These are phyloP conservation scores for Aotus griseimembra DNA, from an alignment of 2,797 vertebrate genomes.

Conservation along the genomic window DNA sequence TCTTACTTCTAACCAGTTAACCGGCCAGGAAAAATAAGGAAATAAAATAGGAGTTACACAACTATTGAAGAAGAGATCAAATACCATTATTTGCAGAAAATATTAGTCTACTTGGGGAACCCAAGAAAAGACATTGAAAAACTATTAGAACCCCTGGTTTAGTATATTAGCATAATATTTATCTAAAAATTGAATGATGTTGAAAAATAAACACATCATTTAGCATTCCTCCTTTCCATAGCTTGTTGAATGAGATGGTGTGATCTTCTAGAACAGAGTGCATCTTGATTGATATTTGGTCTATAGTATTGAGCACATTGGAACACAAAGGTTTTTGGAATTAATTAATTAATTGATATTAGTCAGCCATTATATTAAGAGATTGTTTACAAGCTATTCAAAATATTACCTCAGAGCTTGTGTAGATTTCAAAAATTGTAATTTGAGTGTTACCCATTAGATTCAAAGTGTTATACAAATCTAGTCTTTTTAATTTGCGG, in stretches of 20 bases:
- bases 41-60: neutral
- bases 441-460: neutral
- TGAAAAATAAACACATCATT: neutral
- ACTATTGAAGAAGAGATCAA: neutral
- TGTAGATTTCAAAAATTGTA: neutral
- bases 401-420: neutral
- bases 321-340: neutral
- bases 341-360: neutral
- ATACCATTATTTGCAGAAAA: neutral
- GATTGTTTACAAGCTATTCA: neutral
- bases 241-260: neutral
- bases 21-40: neutral
- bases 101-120: neutral
- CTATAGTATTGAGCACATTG: fast-evolving
- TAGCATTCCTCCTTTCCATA: neutral
- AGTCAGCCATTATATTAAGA: neutral
- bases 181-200: neutral
- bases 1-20: neutral
- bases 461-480: neutral
- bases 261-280: no score
- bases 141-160: neutral
- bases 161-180: no score
- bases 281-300: neutral
- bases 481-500: neutral
- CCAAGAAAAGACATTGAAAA: neutral